phyloP scores from a whole-genome alignment of 2,888 invertebrate species.

The Trissoscelio sp. region DNA sequence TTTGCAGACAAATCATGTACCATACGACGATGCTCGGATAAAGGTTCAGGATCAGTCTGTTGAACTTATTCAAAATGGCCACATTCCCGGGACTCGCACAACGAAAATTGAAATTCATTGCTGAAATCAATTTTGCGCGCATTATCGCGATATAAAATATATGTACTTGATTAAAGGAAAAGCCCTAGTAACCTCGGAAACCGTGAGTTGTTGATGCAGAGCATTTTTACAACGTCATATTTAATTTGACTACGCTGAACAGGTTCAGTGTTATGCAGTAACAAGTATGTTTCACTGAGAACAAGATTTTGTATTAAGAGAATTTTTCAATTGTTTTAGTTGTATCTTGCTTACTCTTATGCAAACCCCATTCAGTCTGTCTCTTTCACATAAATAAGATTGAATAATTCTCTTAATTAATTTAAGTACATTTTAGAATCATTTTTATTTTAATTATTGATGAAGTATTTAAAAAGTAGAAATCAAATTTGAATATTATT shows the following conservation, averaged over 20 bases:
- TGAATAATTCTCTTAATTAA: too few species aligned
- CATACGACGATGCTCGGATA: conserved; percentile 37
- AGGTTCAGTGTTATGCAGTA: conserved; percentile 21
- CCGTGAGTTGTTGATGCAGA: conserved; percentile 56
- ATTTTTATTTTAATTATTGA: background rate
- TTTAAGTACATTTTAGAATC: too few species aligned
- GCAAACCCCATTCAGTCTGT: too few species aligned
- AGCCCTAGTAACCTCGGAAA: conserved; percentile 52
- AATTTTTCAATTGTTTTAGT: too few species aligned
- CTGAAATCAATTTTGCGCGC: conserved; percentile 50
- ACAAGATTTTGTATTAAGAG: conserved; percentile 16
- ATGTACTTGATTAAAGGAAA: conserved; percentile 62
- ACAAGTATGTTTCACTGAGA: conserved; percentile 13
- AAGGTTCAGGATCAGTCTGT: conserved; percentile 50
- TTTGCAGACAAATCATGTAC: conserved; percentile 62
- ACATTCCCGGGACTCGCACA: conserved; percentile 39
- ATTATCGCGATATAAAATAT: conserved; percentile 51
- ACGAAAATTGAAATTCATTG: conserved; percentile 59
- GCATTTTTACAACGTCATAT: conserved; percentile 39
- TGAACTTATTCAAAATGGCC: conserved; percentile 58
- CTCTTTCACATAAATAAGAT: too few species aligned
- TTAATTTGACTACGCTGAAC: conserved; percentile 37
- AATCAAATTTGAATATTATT: too few species aligned
- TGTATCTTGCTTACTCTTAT: too few species aligned
- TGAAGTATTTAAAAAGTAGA: background rate